Evolutionary conservation across 2,113 vertebrate genomes (phyloP), one percentile per base, ranked within the genome.

Genomic region (Corvus moneduloides): DNA sequence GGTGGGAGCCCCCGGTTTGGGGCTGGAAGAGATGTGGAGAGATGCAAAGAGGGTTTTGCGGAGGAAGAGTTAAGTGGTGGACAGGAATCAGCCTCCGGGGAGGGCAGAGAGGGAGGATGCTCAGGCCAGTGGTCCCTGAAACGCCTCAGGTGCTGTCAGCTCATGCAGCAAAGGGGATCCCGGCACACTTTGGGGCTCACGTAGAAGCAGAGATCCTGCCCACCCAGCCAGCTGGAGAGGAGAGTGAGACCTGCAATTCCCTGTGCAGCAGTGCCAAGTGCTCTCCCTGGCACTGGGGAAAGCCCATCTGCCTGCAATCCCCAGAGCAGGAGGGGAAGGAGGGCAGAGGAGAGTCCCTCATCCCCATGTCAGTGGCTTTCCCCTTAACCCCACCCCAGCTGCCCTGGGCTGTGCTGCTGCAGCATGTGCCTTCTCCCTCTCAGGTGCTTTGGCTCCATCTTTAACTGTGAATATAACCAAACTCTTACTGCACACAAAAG

Each of bases 1-100:
- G 72, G 22, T 1, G 2, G 37, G 35, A 12, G 10, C 7, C 11
- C 15, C 55, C 3, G 0, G 6, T 1, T 2, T 1, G 26, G 46
- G 16, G 21, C 37, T 75, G 66, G 28, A 24, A 24, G 22, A 39
- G 84, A 39, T 26, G 30, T 0, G 61, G 33, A 55, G 63, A 23
- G 22, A 8, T 1, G 49, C 24, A 0, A 7, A 51, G 62, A 72
- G 30, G 76, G 17, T 59, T 59, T 19, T 11, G 46, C 3, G 0
- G 19, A 37, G 67, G 87, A 59, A 16, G 44, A 59, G 22, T 1
- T 3, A 39, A 23, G 61, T 0, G 8, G 11, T 2, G 55, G 51
- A 10, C 6, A 4, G 68, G 54, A n/a, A 32, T 43, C 1, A 0
- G 59, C 33, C 11, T 7, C 0, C 2, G 3, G 33, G 64, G 51